Percentiles rank a stretch among this genome's conserved stretches.
Conservation (phyloP, 2,113 vertebrate species). For the Columba janthina region DNA sequence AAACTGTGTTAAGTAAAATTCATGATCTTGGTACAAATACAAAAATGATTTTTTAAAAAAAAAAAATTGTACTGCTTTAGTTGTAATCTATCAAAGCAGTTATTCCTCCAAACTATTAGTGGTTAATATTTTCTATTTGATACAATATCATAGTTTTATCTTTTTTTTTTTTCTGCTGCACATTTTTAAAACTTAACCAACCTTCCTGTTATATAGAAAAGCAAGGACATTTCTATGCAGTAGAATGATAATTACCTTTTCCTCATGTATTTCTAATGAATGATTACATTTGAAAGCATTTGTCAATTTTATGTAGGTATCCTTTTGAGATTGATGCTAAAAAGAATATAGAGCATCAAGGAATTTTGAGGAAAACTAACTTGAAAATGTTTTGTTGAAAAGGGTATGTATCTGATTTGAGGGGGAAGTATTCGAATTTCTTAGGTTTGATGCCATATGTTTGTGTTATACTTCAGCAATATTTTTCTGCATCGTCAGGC, state of each 20-base stretch:
- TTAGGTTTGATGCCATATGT: neutral
- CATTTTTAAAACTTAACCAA: neutral
- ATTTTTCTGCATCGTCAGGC: neutral
- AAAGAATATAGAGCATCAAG: neutral
- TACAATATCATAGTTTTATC: fast-evolving
- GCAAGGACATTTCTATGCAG: neutral
- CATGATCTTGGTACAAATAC: neutral
- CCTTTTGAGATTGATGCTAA: neutral
- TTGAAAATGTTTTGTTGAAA: neutral
- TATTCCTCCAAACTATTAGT: neutral
- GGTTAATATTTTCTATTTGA: neutral
- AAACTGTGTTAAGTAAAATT: neutral
- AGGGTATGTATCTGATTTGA: neutral
- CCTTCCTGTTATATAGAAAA: neutral
- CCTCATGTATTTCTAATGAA: neutral
- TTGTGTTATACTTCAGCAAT: neutral
- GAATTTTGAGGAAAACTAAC: neutral
- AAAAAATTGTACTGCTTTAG: neutral
- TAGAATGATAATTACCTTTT: neutral
- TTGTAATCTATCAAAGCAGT: neutral
- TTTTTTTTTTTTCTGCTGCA: neutral
- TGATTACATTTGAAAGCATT: neutral
- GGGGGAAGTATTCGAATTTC: neutral
- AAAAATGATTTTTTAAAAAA: neutral
- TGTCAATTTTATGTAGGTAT: neutral